Percentiles rank a stretch among this genome's conserved stretches.
phyloP scores from a whole-genome alignment of 1,140 invertebrate genomes.

The Streblospio benedicti region DNA sequence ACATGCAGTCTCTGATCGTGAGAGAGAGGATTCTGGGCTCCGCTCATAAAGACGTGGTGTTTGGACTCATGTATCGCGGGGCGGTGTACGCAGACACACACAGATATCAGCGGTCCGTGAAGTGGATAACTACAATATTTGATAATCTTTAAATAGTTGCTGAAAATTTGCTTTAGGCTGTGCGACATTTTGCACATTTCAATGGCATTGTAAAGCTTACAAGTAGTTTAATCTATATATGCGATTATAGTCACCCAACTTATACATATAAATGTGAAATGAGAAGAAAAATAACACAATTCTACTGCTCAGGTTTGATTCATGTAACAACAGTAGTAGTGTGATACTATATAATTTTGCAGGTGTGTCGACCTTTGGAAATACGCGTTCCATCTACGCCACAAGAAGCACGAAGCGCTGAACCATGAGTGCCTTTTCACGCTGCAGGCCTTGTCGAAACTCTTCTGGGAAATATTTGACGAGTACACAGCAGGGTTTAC shows the following conservation, averaged over 20 bases:
- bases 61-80: constrained; percentile 64
- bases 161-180: too few relatives aligned
- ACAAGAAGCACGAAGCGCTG: neutral
- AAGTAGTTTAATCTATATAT: too few relatives aligned
- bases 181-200: too few relatives aligned
- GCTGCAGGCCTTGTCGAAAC: constrained; percentile 15
- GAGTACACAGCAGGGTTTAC: constrained; percentile 1
- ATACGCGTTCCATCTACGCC: constrained; percentile 11
- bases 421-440: constrained; percentile 13
- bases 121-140: too few relatives aligned
- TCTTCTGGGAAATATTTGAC: constrained; percentile 14
- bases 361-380: constrained; percentile 12
- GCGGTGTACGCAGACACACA: constrained; percentile 78
- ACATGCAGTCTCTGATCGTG: constrained; percentile 73
- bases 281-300: too few relatives aligned
- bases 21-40: constrained; percentile 71
- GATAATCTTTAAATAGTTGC: too few relatives aligned
- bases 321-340: too few relatives aligned
- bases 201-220: too few relatives aligned
- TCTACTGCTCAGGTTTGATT: too few relatives aligned
- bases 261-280: too few relatives aligned
- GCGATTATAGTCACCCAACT: too few relatives aligned
- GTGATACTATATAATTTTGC: too few relatives aligned
- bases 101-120: constrained; percentile 73
- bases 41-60: constrained; percentile 76